Evolutionary conservation across 2,113 vertebrate species (phyloP).

Genomic region (Megalops atlanticus): DNA sequence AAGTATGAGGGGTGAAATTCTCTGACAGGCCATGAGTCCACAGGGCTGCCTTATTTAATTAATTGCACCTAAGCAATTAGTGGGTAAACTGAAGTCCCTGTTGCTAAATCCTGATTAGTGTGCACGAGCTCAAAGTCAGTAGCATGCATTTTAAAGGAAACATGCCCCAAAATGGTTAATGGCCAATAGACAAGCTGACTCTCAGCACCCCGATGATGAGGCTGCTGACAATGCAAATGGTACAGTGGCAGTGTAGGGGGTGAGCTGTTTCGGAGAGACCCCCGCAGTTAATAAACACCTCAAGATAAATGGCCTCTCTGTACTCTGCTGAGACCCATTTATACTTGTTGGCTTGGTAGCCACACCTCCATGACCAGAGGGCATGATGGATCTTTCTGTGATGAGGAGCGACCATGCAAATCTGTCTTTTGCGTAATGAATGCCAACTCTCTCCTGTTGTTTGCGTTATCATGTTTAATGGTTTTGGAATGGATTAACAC

Average conservation of each 20-base stretch:
- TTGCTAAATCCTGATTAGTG: slow-evolving; percentile 43
- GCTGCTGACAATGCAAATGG: slow-evolving; percentile 22
- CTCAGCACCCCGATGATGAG: slow-evolving; percentile 39
- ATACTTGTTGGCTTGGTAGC: neutral
- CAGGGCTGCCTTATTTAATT: slow-evolving; percentile 56
- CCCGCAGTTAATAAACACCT: slow-evolving; percentile 50
- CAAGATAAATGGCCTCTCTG: slow-evolving; percentile 48
- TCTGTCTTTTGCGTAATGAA: neutral
- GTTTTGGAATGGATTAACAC: neutral
- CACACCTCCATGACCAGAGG: neutral
- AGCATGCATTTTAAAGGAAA: slow-evolving; percentile 44
- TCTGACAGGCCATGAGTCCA: slow-evolving; percentile 45
- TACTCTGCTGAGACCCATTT: slow-evolving; percentile 16
- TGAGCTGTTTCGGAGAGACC: slow-evolving; percentile 17
- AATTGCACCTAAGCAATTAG: slow-evolving; percentile 58
- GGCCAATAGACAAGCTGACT: slow-evolving; percentile 46
- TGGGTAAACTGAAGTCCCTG: slow-evolving; percentile 44
- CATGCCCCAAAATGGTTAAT: slow-evolving; percentile 30
- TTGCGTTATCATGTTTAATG: neutral
- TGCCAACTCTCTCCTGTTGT: neutral
- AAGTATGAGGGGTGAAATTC: slow-evolving; percentile 25
- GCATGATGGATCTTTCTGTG: neutral
- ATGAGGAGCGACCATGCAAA: neutral
- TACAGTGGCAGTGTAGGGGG: slow-evolving; percentile 15
- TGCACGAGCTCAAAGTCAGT: slow-evolving; percentile 47